Base-by-base conservation (phyloP, 2,888 invertebrate genomes). In the Lordiphosa fenestrarum region DNA sequence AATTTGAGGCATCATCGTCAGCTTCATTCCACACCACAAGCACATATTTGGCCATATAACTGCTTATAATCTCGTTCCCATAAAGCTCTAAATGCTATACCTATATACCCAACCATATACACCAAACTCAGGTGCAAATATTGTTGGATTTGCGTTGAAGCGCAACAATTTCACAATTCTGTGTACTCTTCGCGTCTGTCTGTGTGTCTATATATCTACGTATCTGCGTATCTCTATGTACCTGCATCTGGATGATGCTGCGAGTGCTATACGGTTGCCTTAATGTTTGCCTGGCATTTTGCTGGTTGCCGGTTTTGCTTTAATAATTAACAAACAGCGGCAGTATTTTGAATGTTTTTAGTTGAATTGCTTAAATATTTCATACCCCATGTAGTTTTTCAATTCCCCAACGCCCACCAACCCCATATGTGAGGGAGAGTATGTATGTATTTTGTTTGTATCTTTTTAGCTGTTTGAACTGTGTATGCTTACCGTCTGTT, bases 81-180 rank as follows among this genome's bases (percentile, higher is more conserved):
- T 13, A 46, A 12, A 30, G 13, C 19, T 21, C 21, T 37, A 39
- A 15, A 48, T 48, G 4, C 3, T 39, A 21, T 21, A 23, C 9
- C 3, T 39, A 21, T 21, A 23, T 12, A 21, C 12, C 36, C 9
- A 12, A 30, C 56, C 23, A 44, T 56, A 42, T 41, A 62, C 62
- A 77, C 60, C 51, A 55, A 71, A 80, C 80, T 80, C 81, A 77
- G 77, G 71, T 84, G 77, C 67, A 77, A 78, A 84, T 77, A 84
- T 78, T 81, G 65, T 84, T 83, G 71, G 65, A 77, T 65, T 69
- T 75, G 54, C 72, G 63, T 49, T 60, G 58, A 38, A 51, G 48
- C 48, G 42, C 57, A 58, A 58, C 58, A 57, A 53, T 52, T 58
- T 52, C 19, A 19, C 41, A 51, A 53, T 59, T 65, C 51, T 62